Conservation (phyloP, 2,888 invertebrate genomes). For the Entomobrya proxima region DNA sequence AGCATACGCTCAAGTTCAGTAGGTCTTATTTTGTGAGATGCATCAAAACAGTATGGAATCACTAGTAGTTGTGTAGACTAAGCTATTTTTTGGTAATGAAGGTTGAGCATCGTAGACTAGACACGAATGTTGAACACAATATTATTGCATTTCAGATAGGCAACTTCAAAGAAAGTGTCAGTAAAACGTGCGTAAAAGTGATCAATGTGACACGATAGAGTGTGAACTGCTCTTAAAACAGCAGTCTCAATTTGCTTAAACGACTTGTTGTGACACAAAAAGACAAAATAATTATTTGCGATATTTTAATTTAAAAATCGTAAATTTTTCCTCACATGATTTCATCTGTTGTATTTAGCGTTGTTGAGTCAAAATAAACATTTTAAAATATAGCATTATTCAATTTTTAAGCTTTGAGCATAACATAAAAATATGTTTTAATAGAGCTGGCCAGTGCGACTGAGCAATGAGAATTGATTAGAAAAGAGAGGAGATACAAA, state of each 20-base stretch:
- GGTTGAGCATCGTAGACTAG: neutral
- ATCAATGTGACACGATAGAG: neutral
- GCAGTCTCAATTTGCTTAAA: neutral
- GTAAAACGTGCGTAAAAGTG: neutral
- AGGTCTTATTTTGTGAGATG: neutral
- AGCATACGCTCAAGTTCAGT: slow-evolving; percentile 45
- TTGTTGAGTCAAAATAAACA: too few relatives aligned
- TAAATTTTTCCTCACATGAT: neutral
- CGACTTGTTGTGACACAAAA: slow-evolving; percentile 50
- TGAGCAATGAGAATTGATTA: too few relatives aligned
- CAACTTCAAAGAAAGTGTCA: neutral
- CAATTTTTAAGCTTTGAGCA: too few relatives aligned
- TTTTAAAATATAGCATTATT: too few relatives aligned
- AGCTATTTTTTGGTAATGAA: neutral
- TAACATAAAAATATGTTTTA: too few relatives aligned
- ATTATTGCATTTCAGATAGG: neutral
- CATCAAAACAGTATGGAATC: too few relatives aligned
- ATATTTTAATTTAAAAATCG: neutral
- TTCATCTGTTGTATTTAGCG: too few relatives aligned
- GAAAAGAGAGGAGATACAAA: too few relatives aligned
- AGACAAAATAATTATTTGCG: slow-evolving; percentile 64
- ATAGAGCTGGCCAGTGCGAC: too few relatives aligned
- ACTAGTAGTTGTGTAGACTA: neutral
- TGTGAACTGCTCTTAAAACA: neutral
- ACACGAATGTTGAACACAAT: neutral